phyloP scores from a whole-genome alignment of 2,888 invertebrate species.

The Melikaiella ostensackeni region DNA sequence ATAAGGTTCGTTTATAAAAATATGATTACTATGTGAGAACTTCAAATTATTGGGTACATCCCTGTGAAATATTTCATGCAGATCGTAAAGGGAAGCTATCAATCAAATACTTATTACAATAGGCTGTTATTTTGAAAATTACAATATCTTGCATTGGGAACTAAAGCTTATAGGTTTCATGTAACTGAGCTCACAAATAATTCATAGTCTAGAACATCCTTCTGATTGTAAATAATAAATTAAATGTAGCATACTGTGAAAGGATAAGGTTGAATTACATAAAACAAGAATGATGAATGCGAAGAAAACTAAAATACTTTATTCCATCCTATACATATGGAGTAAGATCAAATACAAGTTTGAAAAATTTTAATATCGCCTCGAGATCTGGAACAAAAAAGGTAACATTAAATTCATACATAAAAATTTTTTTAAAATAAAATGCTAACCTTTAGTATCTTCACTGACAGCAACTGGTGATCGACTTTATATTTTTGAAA shows the following conservation, averaged over 20 bases:
- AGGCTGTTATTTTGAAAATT: background rate
- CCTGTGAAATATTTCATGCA: constrained; percentile 1
- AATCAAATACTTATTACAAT: background rate
- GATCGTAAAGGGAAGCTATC: background rate
- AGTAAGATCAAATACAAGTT: background rate
- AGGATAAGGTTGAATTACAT: too few relatives aligned
- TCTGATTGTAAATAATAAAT: too few relatives aligned
- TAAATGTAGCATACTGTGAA: too few relatives aligned
- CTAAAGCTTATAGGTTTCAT: background rate
- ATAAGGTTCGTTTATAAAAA: background rate
- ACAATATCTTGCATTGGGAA: background rate
- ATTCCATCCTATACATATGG: too few relatives aligned
- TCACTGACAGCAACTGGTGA: background rate
- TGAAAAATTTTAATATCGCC: background rate
- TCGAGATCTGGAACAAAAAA: background rate
- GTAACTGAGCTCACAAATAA: background rate
- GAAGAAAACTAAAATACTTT: too few relatives aligned
- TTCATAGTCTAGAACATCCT: background rate
- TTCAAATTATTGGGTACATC: background rate
- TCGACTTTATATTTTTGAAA: constrained; percentile 33
- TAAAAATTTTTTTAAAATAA: background rate
- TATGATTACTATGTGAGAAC: background rate
- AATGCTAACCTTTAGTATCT: background rate
- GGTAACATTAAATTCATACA: background rate
- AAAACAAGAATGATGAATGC: too few relatives aligned